phyloP scores from a whole-genome alignment of 2,888 invertebrate species.

The Pteria penguin region DNA sequence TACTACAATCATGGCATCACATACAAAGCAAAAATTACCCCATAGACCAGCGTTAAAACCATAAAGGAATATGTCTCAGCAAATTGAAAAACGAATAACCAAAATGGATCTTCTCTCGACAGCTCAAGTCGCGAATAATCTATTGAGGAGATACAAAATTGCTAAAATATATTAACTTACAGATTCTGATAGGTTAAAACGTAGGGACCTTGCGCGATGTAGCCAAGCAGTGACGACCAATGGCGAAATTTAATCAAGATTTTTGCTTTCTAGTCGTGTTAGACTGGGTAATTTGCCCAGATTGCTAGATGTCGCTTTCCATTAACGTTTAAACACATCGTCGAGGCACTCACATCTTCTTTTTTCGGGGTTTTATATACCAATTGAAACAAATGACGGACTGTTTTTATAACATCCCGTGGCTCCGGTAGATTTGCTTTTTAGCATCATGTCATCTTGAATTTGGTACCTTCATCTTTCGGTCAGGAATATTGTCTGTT shows the following conservation, averaged over 20 bases:
- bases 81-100: conserved; percentile 20
- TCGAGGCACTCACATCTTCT: conserved; percentile 20
- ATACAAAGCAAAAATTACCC: conserved; percentile 14
- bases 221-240: neutral
- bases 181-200: conserved; percentile 1
- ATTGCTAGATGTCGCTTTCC: conserved; percentile 49
- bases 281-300: conserved; percentile 2
- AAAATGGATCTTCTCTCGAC: conserved; percentile 19
- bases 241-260: conserved; percentile 37
- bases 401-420: neutral
- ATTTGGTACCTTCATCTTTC: conserved; percentile 2
- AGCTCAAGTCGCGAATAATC: neutral
- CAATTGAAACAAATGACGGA: conserved; percentile 22
- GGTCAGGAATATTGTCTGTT: conserved; percentile 1
- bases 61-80: conserved; percentile 3
- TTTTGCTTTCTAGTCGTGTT: conserved; percentile 21
- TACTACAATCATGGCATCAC: conserved; percentile 15
- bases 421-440: neutral
- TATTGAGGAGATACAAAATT: neutral
- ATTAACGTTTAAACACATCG: conserved; percentile 60
- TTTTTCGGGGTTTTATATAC: conserved; percentile 20
- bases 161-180: conserved; percentile 24
- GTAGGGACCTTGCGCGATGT: neutral
- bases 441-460: conserved; percentile 1
- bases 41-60: conserved; percentile 10